Percentiles rank a stretch among this genome's conserved stretches.
Conservation (phyloP, 2,113 vertebrate species). For the Myiozetetes cayanensis region DNA sequence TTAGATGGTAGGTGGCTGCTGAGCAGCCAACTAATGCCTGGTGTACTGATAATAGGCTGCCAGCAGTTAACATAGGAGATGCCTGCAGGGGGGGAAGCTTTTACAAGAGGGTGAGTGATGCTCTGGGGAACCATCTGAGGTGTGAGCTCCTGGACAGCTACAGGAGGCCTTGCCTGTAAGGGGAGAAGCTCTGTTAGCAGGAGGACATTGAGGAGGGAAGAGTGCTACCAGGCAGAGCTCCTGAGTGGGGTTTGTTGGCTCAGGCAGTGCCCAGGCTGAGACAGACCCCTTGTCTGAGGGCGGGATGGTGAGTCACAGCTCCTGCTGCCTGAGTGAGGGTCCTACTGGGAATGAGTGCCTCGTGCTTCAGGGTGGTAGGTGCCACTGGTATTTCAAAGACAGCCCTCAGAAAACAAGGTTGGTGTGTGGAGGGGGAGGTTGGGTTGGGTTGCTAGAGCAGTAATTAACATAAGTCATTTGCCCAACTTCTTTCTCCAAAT, state of each 20-base stretch:
- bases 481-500: background rate
- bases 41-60: background rate
- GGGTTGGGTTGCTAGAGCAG: background rate
- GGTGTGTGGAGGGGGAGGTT: background rate
- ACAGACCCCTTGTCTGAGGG: background rate
- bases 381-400: background rate
- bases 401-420: background rate
- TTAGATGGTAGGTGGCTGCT: background rate
- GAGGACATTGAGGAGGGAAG: background rate
- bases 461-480: background rate
- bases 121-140: background rate
- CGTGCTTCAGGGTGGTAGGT: accelerated
- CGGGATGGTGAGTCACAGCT: background rate
- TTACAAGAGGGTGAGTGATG: background rate
- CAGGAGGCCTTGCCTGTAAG: background rate
- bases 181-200: background rate
- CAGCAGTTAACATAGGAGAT: background rate
- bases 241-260: background rate
- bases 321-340: background rate
- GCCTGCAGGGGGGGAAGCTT: background rate
- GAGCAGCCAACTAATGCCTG: background rate
- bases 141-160: background rate
- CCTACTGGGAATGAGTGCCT: background rate
- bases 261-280: background rate
- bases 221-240: background rate